Percentiles rank a stretch among this genome's conserved stretches.
These are phyloP conservation scores for Parus major DNA, from an alignment of 2,113 vertebrate genomes.

Conservation along the genomic window DNA sequence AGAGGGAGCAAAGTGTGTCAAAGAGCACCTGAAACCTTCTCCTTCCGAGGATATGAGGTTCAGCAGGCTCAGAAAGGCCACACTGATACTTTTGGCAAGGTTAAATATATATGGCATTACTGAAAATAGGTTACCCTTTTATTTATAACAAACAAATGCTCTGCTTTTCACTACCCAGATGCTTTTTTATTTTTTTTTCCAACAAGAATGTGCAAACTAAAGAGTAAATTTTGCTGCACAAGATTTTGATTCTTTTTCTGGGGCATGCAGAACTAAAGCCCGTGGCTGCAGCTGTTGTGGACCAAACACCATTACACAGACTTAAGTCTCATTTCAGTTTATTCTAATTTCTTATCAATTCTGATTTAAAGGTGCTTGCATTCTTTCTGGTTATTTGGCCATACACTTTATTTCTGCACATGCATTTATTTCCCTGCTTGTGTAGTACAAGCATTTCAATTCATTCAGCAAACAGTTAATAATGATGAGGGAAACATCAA, in stretches of 20 bases:
- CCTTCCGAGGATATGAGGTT: background rate
- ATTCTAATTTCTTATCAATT: background rate
- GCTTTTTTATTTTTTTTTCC: background rate
- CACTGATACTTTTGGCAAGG: background rate
- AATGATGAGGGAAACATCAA: background rate
- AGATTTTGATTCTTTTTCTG: background rate
- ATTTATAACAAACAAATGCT: background rate
- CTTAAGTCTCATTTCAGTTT: background rate
- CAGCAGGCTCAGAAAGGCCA: background rate
- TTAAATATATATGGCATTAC: background rate
- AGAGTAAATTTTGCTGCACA: background rate
- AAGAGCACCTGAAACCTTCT: background rate
- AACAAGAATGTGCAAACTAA: background rate
- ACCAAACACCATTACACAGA: background rate
- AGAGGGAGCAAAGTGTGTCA: background rate
- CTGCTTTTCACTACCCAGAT: background rate
- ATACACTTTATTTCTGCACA: background rate
- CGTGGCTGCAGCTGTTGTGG: background rate
- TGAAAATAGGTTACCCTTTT: background rate
- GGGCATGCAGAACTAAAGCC: background rate
- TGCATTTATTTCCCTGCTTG: background rate
- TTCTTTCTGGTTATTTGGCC: background rate
- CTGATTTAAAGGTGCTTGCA: background rate
- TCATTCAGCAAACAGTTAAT: background rate
- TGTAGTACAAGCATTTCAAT: background rate